A percentile compares a stretch with the other conserved stretches of the same genome.
Evolutionary conservation across 2,888 invertebrate genomes (phyloP).

Genomic region (Meteorus colon): DNA sequence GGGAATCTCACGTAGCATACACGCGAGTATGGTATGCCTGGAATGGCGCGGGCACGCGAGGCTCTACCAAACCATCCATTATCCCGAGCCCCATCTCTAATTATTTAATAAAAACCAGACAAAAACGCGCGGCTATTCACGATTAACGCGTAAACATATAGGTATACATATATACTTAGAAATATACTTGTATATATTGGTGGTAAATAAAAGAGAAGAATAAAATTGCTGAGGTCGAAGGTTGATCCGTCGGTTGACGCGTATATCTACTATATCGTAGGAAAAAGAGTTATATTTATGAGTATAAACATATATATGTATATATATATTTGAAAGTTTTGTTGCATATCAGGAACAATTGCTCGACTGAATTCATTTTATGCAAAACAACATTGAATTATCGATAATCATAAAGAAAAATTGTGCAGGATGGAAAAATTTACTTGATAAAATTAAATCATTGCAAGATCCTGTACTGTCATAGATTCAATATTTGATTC

Average conservation of each 20-base stretch:
- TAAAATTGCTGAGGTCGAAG: constrained; percentile 64
- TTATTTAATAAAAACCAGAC: constrained; percentile 72
- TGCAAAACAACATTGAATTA: no score
- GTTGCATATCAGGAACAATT: no score
- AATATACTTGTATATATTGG: constrained; percentile 1
- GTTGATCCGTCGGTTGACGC: constrained; percentile 60
- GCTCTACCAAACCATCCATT: constrained; percentile 69
- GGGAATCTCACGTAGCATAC: constrained; percentile 71
- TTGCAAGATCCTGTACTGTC: no score
- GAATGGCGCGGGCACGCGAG: constrained; percentile 71
- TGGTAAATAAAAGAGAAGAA: constrained; percentile 51
- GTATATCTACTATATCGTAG: constrained; percentile 18
- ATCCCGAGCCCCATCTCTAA: constrained; percentile 71
- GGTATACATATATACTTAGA: constrained; percentile 5
- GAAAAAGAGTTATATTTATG: background rate
- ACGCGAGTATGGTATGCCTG: constrained; percentile 63
- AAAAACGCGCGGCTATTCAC: constrained; percentile 32
- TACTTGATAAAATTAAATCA: no score
- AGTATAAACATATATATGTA: background rate
- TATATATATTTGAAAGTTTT: background rate
- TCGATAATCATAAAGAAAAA: no score
- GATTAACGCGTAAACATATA: background rate
- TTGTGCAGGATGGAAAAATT: no score
- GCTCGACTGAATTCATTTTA: no score
- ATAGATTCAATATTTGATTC: no score